Evolutionary conservation across 1,140 invertebrate genomes (phyloP).

Genomic region (Lordiphosa stackelbergi): DNA sequence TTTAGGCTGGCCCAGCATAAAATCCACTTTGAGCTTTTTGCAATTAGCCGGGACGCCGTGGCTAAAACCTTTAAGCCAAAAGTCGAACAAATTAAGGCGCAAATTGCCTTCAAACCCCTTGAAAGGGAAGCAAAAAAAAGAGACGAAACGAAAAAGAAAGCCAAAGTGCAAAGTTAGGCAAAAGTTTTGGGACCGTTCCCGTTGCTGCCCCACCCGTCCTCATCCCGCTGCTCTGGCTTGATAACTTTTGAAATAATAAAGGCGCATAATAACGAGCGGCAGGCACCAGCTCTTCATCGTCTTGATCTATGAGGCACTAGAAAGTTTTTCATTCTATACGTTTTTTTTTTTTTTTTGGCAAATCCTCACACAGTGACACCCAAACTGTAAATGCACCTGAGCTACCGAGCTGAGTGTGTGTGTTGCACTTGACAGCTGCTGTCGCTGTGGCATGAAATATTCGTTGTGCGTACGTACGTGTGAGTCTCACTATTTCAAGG

Average conservation of each 20-base stretch:
- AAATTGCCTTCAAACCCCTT: constrained; percentile 47
- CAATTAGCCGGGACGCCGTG: constrained; percentile 39
- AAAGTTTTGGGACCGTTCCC: constrained; percentile 32
- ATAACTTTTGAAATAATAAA: constrained; percentile 44
- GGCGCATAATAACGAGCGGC: constrained; percentile 13
- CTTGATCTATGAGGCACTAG: constrained; percentile 4
- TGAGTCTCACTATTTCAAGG: constrained; percentile 19
- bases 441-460: constrained; percentile 43
- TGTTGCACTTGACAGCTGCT: constrained; percentile 34
- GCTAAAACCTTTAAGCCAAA: constrained; percentile 50
- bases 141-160: constrained; percentile 30
- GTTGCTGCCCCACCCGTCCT: constrained; percentile 4
- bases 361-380: constrained; percentile 2
- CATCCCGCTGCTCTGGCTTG: neutral
- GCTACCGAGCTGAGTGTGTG: neutral
- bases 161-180: constrained; percentile 43
- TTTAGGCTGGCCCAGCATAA: constrained; percentile 35
- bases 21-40: constrained; percentile 51
- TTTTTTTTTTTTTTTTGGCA: neutral
- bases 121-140: neutral
- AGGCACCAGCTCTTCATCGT: neutral
- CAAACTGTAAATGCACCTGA: constrained; percentile 27
- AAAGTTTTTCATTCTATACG: neutral
- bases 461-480: constrained; percentile 18
- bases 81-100: constrained; percentile 63